Evolutionary conservation across 2,113 vertebrate genomes (phyloP), one percentile per base, ranked within the genome.

Genomic region (Gymnarchus niloticus): DNA sequence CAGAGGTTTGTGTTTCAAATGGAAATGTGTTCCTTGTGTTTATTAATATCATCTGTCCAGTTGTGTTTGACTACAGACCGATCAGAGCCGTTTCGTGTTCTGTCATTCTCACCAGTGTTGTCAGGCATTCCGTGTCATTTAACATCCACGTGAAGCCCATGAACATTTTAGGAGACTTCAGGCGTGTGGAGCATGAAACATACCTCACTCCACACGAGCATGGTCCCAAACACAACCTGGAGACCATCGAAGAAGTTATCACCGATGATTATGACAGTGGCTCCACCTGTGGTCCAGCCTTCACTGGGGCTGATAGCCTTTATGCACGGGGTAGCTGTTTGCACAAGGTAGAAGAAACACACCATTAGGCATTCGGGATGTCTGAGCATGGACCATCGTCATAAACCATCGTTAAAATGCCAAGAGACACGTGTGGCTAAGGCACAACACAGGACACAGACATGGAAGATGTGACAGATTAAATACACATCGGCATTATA

Each of bases 241-340:
- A 99, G 96, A 87, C 98, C 98, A 86, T 99, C 98, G 83, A 99
- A 99, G 96, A 99, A 99, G 96, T 99, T 99, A 95, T 99, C 97
- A 57, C 97, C 98, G 81, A 99, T 99, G 92, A 99, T 98, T 95
- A 99, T 99, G 93, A 99, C 98, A 1, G 98, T 99, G 69, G 98
- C 98, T 87, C 98, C 98, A 84, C 98, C 98, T 81, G 98, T 99
- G 91, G 98, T 99, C 98, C 98, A 99, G 92, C 98, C 98, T 96
- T 99, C 98, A 54, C 98, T 99, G 59, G 98, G 98, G 88, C 98
- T 99, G 95, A 99, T 99, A 91, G 98, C 98, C 95, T 99, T 99
- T 95, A 99, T 99, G 96, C 98, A 99, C 84, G 98, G 98, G 91
- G 98, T 99, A 94, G 98, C 98, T 99, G 96, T 95, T 96, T 96